phyloP scores from a whole-genome alignment of 2,113 vertebrate genomes.

The Cyanoramphus novaezelandiae region DNA sequence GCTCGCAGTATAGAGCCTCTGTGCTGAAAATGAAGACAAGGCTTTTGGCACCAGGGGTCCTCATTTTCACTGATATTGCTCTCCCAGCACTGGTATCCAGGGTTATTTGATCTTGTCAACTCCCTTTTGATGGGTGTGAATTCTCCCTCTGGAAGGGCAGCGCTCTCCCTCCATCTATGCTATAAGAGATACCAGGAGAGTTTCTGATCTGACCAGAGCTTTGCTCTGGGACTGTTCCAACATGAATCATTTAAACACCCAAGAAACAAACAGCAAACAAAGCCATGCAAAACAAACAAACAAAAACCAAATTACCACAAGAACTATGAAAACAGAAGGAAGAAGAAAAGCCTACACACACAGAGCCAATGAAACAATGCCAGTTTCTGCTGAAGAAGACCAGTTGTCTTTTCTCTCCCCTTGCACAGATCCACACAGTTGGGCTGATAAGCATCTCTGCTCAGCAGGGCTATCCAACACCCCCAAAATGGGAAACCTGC shows the following conservation, averaged over 20 bases:
- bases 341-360: not conserved
- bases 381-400: not conserved
- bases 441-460: not conserved
- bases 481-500: not conserved
- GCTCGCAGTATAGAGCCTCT: not conserved
- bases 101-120: not conserved
- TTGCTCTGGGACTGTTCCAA: not conserved
- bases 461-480: not conserved
- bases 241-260: not conserved
- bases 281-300: not conserved
- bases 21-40: not conserved
- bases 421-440: not conserved
- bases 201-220: not conserved
- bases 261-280: not conserved
- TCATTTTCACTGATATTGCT: not conserved
- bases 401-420: not conserved
- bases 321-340: not conserved
- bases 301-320: not conserved
- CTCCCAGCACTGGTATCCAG: not conserved
- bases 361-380: not conserved
- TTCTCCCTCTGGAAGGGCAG: not conserved
- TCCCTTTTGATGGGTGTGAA: not conserved
- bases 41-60: not conserved
- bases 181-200: not conserved
- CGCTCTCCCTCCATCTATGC: rapidly evolving